Evolutionary conservation across 2,113 vertebrate species (phyloP), one percentile per base, ranked within the genome.

Genomic region (Plotosus lineatus): DNA sequence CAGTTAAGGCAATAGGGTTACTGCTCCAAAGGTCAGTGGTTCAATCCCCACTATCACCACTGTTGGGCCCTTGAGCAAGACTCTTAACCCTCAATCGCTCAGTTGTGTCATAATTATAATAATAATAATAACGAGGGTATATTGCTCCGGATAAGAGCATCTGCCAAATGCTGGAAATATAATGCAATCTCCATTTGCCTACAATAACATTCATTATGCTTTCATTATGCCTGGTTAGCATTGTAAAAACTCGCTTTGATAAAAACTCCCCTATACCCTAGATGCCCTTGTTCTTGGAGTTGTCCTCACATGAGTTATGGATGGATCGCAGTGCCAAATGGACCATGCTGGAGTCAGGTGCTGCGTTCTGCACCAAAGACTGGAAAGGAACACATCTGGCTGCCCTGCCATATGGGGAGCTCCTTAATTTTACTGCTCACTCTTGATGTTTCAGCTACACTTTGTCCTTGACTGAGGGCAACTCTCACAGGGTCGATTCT

Each of bases 251-350:
- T 21, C 3, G 10, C 50, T 19, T 90, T 89, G 88, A 86, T 89
- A 83, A 89, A 89, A 87, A 86, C 87, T 87, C 86, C 87, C n/a
- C 56, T 87, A 89, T 90, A 92, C 91, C 89, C 90, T 91, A 87
- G 82, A 82, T 88, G 92, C 88, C 93, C 92, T 94, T 93, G 92
- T 92, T 91, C 89, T 92, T 90, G 86, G 88, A 92, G 90, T 90
- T 84, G 87, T 83, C 88, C 89, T 91, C 85, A 86, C 55, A 89
- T 94, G 92, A 94, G 90, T 93, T 90, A 94, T 93, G 91, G 91
- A 88, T 90, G 87, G 90, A 89, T 91, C 88, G 87, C 88, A 85
- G 89, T 90, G 92, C 91, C 92, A 92, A 93, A 93, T 93, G 92
- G 92, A 90, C 93, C 91, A 48, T 92, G 91, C 91, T 90, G 89